Evolutionary conservation across 1,140 invertebrate species (phyloP), one percentile per base, ranked within the genome.

Genomic region (Drosophila ironensis): DNA sequence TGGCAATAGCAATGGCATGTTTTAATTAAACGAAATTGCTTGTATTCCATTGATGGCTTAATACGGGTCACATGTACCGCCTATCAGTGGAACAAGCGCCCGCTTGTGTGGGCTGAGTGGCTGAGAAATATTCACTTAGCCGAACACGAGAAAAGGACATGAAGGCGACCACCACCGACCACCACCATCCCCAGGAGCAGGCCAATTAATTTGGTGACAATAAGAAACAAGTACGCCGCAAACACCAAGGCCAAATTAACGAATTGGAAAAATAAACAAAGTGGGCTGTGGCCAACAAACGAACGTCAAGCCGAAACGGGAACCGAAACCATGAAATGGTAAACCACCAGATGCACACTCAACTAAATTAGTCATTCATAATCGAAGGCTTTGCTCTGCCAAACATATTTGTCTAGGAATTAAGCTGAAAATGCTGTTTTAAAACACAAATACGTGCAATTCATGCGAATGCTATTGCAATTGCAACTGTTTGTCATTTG

Each of bases 21-120:
- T 82, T 82, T 82, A 82, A 82, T 82, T 82, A 82, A 82, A 82
- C 78, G 78, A 82, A 82, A 84, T 82, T 84, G 80, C 80, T 82
- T 84, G 78, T 84, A 72, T 82, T 57, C 57, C 69, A 84, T 82
- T 73, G 80, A 82, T 84, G 69, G 80, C 78, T 81, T 60, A 73
- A 84, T 82, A 60, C 42, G 57, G 72, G 48, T 27, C 66, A 35
- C 66, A 70, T 70, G 67, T 70, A 41, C 37, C n/a, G 46, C 38
- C 64, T 41, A 67, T 68, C 64, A 50, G 41, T 54, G 25, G 4
- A 24, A 16, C 33, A 11, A 6, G 2, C 12, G 33, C 3, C n/a
- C n/a, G n/a, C n/a, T n/a, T n/a, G n/a, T n/a, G n/a, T 30, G 35
- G 14, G 30, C 14, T 30, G 17, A 11, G 22, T n/a, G 35, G 35